Conservation (phyloP, 2,888 invertebrate species). For the Tineola bisselliella region DNA sequence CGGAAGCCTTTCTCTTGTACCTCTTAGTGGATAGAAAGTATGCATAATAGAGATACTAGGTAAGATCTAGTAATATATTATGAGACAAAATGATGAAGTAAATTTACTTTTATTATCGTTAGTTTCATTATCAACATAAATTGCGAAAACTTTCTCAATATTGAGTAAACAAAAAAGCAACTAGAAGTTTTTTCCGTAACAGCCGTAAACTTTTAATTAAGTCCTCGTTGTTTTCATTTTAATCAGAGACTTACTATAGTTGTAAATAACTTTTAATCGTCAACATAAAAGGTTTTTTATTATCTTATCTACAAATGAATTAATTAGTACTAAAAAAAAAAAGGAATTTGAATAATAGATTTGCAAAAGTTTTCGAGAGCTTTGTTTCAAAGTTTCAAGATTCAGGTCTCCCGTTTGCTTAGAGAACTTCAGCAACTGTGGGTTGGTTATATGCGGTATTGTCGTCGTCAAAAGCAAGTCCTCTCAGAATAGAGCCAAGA, state of each 20-base stretch:
- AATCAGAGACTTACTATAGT: neutral
- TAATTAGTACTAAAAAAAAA: too few species aligned
- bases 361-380: too few species aligned
- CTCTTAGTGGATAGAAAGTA: slow-evolving; percentile 15
- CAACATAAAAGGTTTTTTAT: too few species aligned
- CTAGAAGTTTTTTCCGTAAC: neutral
- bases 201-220: neutral
- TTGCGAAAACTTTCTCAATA: slow-evolving; percentile 11
- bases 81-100: slow-evolving; percentile 19
- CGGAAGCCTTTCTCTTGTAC: slow-evolving; percentile 46
- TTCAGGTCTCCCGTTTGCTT: neutral
- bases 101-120: neutral
- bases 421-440: neutral
- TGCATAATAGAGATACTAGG: slow-evolving; percentile 15
- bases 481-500: neutral
- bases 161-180: slow-evolving; percentile 13
- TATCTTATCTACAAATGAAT: too few species aligned
- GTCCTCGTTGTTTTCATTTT: neutral
- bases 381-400: neutral
- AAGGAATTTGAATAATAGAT: too few species aligned
- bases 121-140: neutral
- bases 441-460: neutral
- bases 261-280: neutral
- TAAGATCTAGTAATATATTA: slow-evolving; percentile 16
- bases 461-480: slow-evolving; percentile 1